phyloP scores from a whole-genome alignment of 1,140 invertebrate species.

The Akabosia matsudoensis region DNA sequence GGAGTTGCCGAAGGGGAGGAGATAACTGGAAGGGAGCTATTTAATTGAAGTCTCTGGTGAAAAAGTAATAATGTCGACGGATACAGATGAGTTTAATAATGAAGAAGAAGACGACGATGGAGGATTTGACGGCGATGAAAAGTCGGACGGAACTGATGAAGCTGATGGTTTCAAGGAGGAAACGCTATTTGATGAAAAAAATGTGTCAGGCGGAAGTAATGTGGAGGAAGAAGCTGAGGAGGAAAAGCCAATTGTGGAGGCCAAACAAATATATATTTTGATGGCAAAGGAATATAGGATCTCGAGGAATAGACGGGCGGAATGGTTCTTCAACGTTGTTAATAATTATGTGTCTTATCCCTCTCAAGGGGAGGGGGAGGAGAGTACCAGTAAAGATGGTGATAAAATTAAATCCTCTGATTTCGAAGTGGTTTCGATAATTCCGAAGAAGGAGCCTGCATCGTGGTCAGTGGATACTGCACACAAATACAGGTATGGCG shows the following conservation, averaged over 20 bases:
- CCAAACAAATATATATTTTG: conserved; percentile 65
- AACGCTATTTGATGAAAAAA: too few relatives aligned
- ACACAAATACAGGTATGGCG: conserved; percentile 59
- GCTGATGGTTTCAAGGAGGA: too few relatives aligned
- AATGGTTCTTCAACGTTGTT: conserved; percentile 71
- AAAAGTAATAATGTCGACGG: too few relatives aligned
- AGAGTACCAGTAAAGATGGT: conserved; percentile 16
- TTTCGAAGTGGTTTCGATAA: conserved; percentile 63
- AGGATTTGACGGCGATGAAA: too few relatives aligned
- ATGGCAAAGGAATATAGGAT: conserved; percentile 72
- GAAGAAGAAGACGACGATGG: too few relatives aligned
- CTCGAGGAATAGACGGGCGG: conserved; percentile 69
- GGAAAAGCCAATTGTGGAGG: conserved; percentile 55
- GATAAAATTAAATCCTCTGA: conserved; percentile 50
- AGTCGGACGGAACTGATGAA: too few relatives aligned
- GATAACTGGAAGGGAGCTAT: too few relatives aligned
- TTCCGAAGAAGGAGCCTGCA: conserved; percentile 56
- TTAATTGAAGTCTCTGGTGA: too few relatives aligned
- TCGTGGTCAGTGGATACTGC: conserved; percentile 57
- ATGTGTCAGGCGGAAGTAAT: too few relatives aligned
- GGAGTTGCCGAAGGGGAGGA: too few relatives aligned
- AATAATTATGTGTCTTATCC: conserved; percentile 61
- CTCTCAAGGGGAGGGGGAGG: conserved; percentile 42
- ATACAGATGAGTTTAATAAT: too few relatives aligned
- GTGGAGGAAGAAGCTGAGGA: too few relatives aligned